A percentile compares a stretch with the other conserved stretches of the same genome.
These are phyloP conservation scores for Anthrax anthrax DNA, from an alignment of 2,888 invertebrate genomes.

Conservation along the genomic window DNA sequence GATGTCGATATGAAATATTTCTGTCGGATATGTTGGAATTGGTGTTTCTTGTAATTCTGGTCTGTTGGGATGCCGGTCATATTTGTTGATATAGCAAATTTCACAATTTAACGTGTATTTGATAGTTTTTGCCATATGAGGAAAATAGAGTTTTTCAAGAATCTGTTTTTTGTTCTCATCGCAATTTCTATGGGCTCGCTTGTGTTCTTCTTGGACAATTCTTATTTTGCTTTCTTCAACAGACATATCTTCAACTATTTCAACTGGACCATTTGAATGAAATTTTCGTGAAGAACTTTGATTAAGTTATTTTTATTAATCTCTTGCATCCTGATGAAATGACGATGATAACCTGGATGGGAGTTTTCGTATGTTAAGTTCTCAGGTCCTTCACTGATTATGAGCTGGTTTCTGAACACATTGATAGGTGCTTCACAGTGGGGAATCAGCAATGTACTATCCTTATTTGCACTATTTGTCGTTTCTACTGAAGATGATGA, in stretches of 20 bases:
- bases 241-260: not conserved
- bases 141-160: slow-evolving; percentile 3
- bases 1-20: not conserved
- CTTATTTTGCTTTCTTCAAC: slow-evolving; percentile 2
- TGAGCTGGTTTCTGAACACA: not conserved
- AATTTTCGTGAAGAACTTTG: no score
- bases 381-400: not conserved
- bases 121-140: not conserved
- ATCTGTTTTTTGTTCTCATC: slow-evolving; percentile 8
- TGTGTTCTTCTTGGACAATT: slow-evolving; percentile 5
- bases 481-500: not conserved
- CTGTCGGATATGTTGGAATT: not conserved
- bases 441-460: not conserved
- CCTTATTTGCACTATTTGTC: not conserved
- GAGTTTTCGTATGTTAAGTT: not conserved
- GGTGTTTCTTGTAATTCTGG: not conserved
- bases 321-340: not conserved
- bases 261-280: slow-evolving; percentile 3
- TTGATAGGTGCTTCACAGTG: not conserved
- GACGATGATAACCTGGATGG: not conserved
- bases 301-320: no score
- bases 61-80: not conserved
- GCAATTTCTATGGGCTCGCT: slow-evolving; percentile 5
- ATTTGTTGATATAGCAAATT: not conserved
- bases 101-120: not conserved